These are phyloP conservation scores for Reticulitermes speratus DNA, from an alignment of 1,140 invertebrate species.

Conservation along the genomic window DNA sequence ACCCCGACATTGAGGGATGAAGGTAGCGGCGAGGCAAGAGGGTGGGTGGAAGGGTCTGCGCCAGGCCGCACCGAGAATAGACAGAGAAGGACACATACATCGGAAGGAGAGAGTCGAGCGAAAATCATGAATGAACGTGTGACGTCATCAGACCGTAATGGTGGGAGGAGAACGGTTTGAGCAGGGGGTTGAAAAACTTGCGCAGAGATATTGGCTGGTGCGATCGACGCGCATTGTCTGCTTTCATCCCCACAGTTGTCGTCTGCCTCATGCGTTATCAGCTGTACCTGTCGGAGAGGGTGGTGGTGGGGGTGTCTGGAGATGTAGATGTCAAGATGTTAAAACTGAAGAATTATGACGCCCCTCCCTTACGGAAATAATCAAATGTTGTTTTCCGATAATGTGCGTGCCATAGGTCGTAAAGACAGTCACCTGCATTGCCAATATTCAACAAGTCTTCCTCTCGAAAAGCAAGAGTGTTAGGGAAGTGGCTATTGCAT, in stretches of 20 bases:
- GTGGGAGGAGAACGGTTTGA: background rate
- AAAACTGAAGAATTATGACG: background rate
- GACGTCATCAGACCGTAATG: slow-evolving; percentile 28
- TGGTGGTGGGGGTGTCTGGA: background rate
- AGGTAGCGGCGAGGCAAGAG: background rate
- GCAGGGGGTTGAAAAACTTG: slow-evolving; percentile 17
- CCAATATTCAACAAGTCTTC: too few relatives aligned
- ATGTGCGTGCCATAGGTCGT: too few relatives aligned
- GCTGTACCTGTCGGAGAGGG: background rate
- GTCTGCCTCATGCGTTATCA: background rate
- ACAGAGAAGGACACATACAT: slow-evolving; percentile 6
- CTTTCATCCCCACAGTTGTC: background rate
- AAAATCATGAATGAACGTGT: slow-evolving; percentile 33
- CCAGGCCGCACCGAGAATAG: background rate
- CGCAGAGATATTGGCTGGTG: background rate
- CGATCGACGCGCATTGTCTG: background rate
- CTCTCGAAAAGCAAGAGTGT: too few relatives aligned
- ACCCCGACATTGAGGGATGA: background rate
- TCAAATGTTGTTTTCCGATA: too few relatives aligned
- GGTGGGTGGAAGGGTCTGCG: background rate
- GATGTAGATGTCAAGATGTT: background rate
- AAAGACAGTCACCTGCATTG: too few relatives aligned
- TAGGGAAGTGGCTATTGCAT: background rate
- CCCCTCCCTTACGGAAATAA: too few relatives aligned
- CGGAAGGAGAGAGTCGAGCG: slow-evolving; percentile 13